Base-by-base conservation (phyloP, 2,113 vertebrate species). In the Choloepus hoffmanni region DNA sequence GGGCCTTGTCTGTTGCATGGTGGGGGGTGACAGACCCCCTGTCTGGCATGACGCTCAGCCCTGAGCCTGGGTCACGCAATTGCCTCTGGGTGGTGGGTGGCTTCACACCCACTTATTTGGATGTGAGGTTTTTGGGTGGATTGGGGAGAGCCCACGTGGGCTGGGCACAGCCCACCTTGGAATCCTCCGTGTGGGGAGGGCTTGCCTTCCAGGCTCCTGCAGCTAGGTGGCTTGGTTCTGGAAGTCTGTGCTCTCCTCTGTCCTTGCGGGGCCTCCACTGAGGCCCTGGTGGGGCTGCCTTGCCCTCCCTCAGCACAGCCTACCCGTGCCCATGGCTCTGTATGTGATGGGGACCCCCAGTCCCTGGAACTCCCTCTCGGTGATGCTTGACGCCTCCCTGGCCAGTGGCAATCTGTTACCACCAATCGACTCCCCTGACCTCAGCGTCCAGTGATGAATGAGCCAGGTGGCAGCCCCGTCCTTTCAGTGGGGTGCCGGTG, bases 251-350 rank as follows among this genome's bases (percentile, higher is more conserved):
- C 50, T 14, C 50, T 53, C 2, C 9, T 53, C 13, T 10, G 50
- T 14, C 50, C 50, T 53, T 10, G 50, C 13, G 50, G 50, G 55
- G 28, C 33, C 40, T 26, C 24, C 43, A 45, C 43, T 18, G 43
- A 81, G 23, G 53, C 23, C 78, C 78, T 7, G n/a, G 4, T 55
- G 23, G 45, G 77, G 28, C 50, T 50, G 5, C 60, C 33, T 74
- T 7, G 12, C 30, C 12, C 4, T 40, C 0, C 24, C 15, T 1
- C 19, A 10, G 40, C 7, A 15, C 30, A 13, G 2, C 48, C 45
- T 55, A n/a, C 33, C 45, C 33, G 43, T 45, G 43, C 43, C 43
- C 43, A 45, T 45, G 43, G 43, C 43, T 45, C 43, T 45, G 43
- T 45, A 45, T 45, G 43, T 14, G 26, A 53, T 14, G 13, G 50